phyloP scores from a whole-genome alignment of 2,888 invertebrate species.

The Acrobasis repandana region DNA sequence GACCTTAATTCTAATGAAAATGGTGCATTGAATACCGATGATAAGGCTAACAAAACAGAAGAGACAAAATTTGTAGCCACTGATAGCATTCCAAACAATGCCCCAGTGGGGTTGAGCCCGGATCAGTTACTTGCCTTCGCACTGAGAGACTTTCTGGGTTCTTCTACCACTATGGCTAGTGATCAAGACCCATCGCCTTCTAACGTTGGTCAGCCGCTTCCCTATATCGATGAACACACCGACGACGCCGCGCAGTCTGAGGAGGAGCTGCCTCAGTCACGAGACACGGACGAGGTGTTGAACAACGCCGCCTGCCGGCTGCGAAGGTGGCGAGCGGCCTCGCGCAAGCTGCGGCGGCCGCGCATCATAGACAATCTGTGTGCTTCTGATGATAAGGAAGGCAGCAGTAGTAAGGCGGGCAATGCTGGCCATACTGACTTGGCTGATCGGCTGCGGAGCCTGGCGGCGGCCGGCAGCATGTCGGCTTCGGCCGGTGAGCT shows the following conservation, averaged over 20 bases:
- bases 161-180: constrained; percentile 44
- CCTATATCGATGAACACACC: constrained; percentile 66
- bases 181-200: constrained; percentile 55
- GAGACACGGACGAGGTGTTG: constrained; percentile 66
- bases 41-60: constrained; percentile 52
- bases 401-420: constrained; percentile 44
- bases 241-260: constrained; percentile 58
- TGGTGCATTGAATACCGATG: constrained; percentile 53
- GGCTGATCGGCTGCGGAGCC: constrained; percentile 69
- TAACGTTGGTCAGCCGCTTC: constrained; percentile 51
- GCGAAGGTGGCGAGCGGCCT: constrained; percentile 77
- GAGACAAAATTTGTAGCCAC: constrained; percentile 47
- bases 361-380: constrained; percentile 76
- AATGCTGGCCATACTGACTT: constrained; percentile 70
- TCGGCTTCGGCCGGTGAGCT: constrained; percentile 72
- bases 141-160: constrained; percentile 65
- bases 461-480: constrained; percentile 75
- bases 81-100: constrained; percentile 45
- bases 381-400: constrained; percentile 55
- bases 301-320: constrained; percentile 76
- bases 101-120: constrained; percentile 55
- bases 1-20: constrained; percentile 68
- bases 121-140: constrained; percentile 68
- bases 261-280: constrained; percentile 55
- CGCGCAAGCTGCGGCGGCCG: constrained; percentile 75